These are phyloP conservation scores for Eumacrocentrus americanus DNA, from an alignment of 2,888 invertebrate species.

Conservation along the genomic window DNA sequence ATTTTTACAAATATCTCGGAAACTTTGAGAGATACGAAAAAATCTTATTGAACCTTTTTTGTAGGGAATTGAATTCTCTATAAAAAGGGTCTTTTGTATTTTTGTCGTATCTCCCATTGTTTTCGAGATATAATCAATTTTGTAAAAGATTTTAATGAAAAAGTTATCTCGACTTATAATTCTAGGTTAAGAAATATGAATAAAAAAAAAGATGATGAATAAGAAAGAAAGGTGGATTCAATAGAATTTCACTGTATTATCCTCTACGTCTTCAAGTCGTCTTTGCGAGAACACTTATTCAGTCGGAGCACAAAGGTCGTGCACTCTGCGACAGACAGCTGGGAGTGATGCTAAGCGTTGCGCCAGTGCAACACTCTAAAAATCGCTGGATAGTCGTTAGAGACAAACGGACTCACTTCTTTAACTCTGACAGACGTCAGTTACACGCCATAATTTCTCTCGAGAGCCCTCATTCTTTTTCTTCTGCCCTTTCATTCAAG, in stretches of 20 bases:
- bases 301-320: conserved; percentile 38
- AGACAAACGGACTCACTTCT: conserved; percentile 33
- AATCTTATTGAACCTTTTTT: too few relatives aligned
- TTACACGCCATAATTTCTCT: conserved; percentile 46
- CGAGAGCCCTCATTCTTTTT: conserved; percentile 7
- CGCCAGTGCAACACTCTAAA: conserved; percentile 33
- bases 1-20: too few relatives aligned
- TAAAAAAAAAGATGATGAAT: background rate
- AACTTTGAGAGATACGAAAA: too few relatives aligned
- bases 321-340: conserved; percentile 44
- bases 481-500: conserved; percentile 7
- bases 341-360: conserved; percentile 48
- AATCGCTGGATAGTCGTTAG: conserved; percentile 35
- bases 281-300: too few relatives aligned
- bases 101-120: too few relatives aligned
- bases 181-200: too few relatives aligned
- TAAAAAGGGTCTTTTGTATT: too few relatives aligned
- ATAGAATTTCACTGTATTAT: background rate
- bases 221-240: background rate
- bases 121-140: too few relatives aligned
- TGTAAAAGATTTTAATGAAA: too few relatives aligned
- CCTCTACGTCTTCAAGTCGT: too few relatives aligned
- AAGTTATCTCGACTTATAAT: too few relatives aligned
- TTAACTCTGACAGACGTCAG: conserved; percentile 41
- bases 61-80: too few relatives aligned